Conservation (phyloP, 2,797 vertebrate genomes). For the Cryptoblepharus egeriae region DNA sequence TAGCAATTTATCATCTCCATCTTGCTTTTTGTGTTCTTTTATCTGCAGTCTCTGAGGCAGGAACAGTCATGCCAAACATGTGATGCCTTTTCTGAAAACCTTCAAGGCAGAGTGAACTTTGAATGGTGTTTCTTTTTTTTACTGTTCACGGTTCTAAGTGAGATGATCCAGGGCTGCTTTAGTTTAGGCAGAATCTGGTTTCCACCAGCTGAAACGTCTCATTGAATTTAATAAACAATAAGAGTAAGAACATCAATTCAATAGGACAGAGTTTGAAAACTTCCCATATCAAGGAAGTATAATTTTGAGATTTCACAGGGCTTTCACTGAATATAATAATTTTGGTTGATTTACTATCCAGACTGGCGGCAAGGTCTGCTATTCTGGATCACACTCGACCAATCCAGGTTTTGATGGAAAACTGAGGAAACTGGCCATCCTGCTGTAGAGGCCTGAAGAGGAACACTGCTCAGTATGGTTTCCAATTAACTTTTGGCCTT, state of each 20-base stretch:
- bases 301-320: slow-evolving; percentile 48
- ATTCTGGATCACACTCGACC: too few relatives aligned
- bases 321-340: slow-evolving; percentile 32
- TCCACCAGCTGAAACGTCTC: slow-evolving; percentile 17
- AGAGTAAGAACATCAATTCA: not conserved
- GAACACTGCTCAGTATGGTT: not conserved
- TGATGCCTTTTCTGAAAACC: not conserved
- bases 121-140: not conserved
- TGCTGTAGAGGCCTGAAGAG: too few relatives aligned
- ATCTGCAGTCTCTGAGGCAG: not conserved
- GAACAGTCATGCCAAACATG: not conserved
- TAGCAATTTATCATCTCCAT: slow-evolving; percentile 11
- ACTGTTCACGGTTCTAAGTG: not conserved
- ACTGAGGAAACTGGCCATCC: too few relatives aligned
- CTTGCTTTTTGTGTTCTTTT: not conserved
- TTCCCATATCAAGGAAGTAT: slow-evolving; percentile 21
- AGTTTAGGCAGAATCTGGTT: not conserved
- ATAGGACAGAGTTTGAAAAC: slow-evolving; percentile 17
- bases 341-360: slow-evolving; percentile 8
- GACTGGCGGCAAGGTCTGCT: too few relatives aligned
- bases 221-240: not conserved
- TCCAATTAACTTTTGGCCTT: not conserved
- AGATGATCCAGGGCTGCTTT: slow-evolving; percentile 17
- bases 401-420: too few relatives aligned
- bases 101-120: not conserved